Evolutionary conservation across 2,888 invertebrate species (phyloP), one percentile per base, ranked within the genome.

Genomic region (Andrena haemorrhoa): DNA sequence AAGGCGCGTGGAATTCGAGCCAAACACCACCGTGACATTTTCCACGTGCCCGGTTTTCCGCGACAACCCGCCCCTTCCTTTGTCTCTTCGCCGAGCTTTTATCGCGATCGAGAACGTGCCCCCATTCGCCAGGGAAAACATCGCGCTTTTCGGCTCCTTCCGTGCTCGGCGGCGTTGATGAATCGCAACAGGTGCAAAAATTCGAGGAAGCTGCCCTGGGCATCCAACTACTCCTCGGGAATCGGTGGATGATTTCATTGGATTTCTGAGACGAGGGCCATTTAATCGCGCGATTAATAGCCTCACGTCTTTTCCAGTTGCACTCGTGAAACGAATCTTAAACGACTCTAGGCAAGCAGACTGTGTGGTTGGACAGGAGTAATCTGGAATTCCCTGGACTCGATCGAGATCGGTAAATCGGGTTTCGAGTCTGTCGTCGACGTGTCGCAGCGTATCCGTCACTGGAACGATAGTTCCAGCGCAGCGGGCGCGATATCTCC

Each of bases 131-230:
- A 26, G 56, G 1, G 20, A 65, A 76, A 26, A 65, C 16, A 26
- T 49, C 60, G 35, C 26, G 58, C 68, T 64, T 23, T 20, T 10
- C 60, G 16, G 5, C 35, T 20, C 23, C 31, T 35, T 31, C 35
- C 4, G 23, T 23, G 1, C 31, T 26, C n/a, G 2, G 1, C 20
- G 35, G 10, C 53, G 41, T 16, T 16, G 72, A 72, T 73, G 53
- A 4, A 63, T 79, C 65, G 79, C 81, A 79, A 81, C 79, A 79
- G 81, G 81, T 79, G 79, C 26, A 73, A 80, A 72, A 56, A 78
- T 72, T 29, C 75, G 33, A 16, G 53, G 8, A 65, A 41, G 3
- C 10, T 2, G n/a, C 31, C 31, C n/a, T 5, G 3, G 8, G 12
- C 6, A 4, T 60, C 20, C 33, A 35, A 68, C 35, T 23, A 16